Conservation (phyloP, 2,888 invertebrate species). For the Melipona bicolor region DNA sequence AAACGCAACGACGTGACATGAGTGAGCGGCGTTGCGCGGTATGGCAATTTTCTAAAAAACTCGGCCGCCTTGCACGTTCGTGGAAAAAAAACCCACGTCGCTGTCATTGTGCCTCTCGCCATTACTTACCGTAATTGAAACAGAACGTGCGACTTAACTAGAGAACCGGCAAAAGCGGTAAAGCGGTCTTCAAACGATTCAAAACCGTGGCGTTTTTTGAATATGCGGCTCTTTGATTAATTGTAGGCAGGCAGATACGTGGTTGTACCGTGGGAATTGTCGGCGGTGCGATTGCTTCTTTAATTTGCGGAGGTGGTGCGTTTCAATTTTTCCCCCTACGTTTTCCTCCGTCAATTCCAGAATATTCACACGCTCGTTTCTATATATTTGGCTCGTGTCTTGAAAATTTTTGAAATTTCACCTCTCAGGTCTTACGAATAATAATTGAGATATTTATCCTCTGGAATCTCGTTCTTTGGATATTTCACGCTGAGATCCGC, state of each 20-base stretch:
- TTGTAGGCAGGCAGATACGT: background rate
- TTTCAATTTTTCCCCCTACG: background rate
- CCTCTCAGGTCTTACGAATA: background rate
- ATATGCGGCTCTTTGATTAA: background rate
- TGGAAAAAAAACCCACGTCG: background rate
- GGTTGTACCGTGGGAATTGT: background rate
- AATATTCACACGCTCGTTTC: background rate
- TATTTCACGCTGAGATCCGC: background rate
- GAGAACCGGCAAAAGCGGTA: background rate
- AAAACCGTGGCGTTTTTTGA: background rate
- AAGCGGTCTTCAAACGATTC: slow-evolving; percentile 6
- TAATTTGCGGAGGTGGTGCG: background rate
- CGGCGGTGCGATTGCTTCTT: background rate
- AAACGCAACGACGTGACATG: background rate
- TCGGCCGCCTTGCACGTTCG: slow-evolving; percentile 15
- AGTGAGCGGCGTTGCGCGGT: background rate
- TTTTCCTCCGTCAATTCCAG: background rate
- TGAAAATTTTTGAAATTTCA: background rate
- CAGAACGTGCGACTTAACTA: slow-evolving; percentile 5
- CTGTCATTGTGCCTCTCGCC: slow-evolving; percentile 9
- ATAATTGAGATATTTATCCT: background rate
- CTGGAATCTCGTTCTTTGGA: background rate
- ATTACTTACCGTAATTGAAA: slow-evolving; percentile 40
- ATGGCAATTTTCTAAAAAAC: slow-evolving; percentile 36
- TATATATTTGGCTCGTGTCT: too few relatives aligned